Base-by-base conservation (phyloP, 1,140 invertebrate genomes). In the Atta colombica region DNA sequence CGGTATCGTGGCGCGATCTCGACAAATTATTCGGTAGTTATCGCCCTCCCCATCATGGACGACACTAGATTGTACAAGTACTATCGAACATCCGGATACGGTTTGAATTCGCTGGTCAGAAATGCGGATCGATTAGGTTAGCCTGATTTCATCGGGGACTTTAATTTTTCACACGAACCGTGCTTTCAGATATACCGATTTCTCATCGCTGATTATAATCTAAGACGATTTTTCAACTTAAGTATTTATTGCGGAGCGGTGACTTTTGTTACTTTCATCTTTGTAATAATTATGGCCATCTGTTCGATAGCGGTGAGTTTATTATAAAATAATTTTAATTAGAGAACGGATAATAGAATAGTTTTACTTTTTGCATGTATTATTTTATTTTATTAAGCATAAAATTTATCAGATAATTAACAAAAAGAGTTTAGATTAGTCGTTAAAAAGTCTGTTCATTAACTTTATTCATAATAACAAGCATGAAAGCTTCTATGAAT, bases 261-360 rank as follows among this genome's bases (percentile, higher is more conserved):
- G 72, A 94, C 93, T 45, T 78, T 92, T 7, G 39, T 93, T 28
- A 91, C 90, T 12, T 89, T 77, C 31, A 35, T 93, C 45, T 77
- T 93, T 51, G 49, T 85, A 0, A 2, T 90, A 35, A 61, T 93
- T 35, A 80, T 93, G 61, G 18, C 92, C 21, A 39, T 82, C 16
- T 94, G 89, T 66, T 86, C 93, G 8, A 7, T 93, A 35, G 45
- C 81, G 18, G 94, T 94, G 85, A 93, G 91, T 93, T 55, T 8
- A 8, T 4, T 5, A 10, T 28, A 39, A 1, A 39, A 10, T 14
- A 53, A 63, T 65, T 45, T 55, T 65, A 16, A 39, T 78, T 69
- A 16, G 1, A 60, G n/a, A 12, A 7, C 31, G 12, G 39, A 55
- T 49, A 84, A 25, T 14, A 53, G 28, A 68, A 39, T 14, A 18